A percentile compares a stretch with the other conserved stretches of the same genome.
These are phyloP conservation scores for Trichopria drosophilae DNA, from an alignment of 2,888 invertebrate species.

Conservation along the genomic window DNA sequence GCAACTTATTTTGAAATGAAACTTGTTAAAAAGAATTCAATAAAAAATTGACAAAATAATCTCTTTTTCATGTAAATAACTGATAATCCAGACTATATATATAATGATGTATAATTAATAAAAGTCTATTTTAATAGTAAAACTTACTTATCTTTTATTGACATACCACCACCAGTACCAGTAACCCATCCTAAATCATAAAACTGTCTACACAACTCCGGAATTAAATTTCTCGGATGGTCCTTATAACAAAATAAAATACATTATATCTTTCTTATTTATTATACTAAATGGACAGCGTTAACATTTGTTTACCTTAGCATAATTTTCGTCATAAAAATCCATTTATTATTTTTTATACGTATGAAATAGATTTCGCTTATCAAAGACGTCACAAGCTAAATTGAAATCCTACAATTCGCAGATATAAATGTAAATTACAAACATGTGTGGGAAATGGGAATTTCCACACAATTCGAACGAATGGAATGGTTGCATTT, in stretches of 20 bases:
- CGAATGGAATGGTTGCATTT: no score
- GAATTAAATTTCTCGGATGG: slow-evolving; percentile 83
- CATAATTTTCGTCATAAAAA: slow-evolving; percentile 25
- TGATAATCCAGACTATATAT: neutral
- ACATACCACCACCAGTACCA: slow-evolving; percentile 95
- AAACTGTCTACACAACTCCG: slow-evolving; percentile 86
- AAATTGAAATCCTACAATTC: no score
- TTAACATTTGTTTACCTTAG: slow-evolving; percentile 27
- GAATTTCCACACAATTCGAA: no score
- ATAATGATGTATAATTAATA: neutral
- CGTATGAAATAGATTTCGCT: no score
- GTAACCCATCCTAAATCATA: slow-evolving; percentile 95
- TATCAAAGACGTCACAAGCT: no score
- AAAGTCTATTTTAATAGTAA: slow-evolving; percentile 4
- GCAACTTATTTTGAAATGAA: no score
- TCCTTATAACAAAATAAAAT: slow-evolving; percentile 59
- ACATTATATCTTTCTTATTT: slow-evolving; percentile 1
- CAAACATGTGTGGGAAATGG: no score
- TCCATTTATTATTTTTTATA: no score
- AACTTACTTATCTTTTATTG: slow-evolving; percentile 78
- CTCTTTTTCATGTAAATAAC: neutral
- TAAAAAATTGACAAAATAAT: neutral
- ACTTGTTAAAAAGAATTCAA: no score
- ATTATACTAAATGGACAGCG: no score
- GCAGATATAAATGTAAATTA: no score